Percentiles rank a stretch among this genome's conserved stretches.
Conservation (phyloP, 2,797 vertebrate species). For the Hemitrygon akajei region DNA sequence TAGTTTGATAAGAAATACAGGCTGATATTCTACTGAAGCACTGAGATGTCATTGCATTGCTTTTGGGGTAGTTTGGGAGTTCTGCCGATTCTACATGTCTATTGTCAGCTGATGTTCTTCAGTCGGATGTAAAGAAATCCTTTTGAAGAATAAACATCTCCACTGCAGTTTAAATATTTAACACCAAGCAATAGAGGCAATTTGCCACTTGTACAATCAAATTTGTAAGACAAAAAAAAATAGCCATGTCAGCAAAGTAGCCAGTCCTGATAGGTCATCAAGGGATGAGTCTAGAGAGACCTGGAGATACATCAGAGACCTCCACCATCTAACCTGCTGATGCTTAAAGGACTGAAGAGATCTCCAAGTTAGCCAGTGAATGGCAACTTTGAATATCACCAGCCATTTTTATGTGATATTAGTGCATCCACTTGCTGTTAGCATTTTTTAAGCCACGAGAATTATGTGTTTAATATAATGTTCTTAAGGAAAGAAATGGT, state of each 20-base stretch:
- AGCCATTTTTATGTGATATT: no score
- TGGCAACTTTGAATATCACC: no score
- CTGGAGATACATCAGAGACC: no score
- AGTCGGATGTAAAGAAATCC: neutral
- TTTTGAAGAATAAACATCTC: neutral
- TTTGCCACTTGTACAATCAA: neutral
- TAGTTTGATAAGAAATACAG: neutral
- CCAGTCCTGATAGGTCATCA: no score
- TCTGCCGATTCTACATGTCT: neutral
- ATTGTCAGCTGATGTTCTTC: neutral
- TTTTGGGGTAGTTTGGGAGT: no score
- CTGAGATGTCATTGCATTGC: neutral
- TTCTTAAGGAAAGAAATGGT: neutral
- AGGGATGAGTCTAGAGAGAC: no score
- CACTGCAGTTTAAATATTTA: neutral
- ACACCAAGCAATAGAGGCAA: neutral
- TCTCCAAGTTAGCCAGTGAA: no score
- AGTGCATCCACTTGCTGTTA: neutral
- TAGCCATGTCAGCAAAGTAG: neutral
- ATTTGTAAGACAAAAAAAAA: neutral
- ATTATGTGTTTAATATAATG: neutral
- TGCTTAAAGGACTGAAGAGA: no score
- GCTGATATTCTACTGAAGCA: neutral
- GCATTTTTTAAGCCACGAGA: neutral
- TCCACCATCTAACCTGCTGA: no score